A percentile compares a stretch with the other conserved stretches of the same genome.
Evolutionary conservation across 1,140 invertebrate genomes (phyloP).

Genomic region (Ylistrum balloti): DNA sequence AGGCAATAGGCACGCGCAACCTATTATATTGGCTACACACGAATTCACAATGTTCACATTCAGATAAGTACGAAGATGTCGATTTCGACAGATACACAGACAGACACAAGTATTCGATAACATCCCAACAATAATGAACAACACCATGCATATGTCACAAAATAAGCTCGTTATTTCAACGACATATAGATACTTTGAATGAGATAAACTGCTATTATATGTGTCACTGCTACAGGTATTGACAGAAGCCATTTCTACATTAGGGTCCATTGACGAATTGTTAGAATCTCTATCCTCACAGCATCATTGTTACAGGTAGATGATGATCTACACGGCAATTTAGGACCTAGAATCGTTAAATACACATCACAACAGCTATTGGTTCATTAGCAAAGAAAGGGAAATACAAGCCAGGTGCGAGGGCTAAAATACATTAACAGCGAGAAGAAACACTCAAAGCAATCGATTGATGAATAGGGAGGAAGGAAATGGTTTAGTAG

Average conservation of each 20-base stretch:
- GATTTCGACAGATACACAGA: constrained; percentile 47
- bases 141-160: constrained; percentile 47
- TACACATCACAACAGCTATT: not conserved
- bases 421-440: not conserved
- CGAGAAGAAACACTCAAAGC: too few relatives aligned
- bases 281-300: not conserved
- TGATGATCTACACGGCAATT: too few relatives aligned
- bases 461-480: too few relatives aligned
- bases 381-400: not conserved
- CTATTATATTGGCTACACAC: constrained; percentile 44
- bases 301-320: not conserved
- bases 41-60: constrained; percentile 49
- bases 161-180: not conserved
- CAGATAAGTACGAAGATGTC: constrained; percentile 48
- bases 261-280: not conserved
- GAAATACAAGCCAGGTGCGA: not conserved
- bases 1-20: constrained; percentile 48
- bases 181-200: not conserved
- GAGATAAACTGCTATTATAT: not conserved
- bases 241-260: not conserved
- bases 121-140: constrained; percentile 45
- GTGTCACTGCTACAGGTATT: not conserved
- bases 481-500: too few relatives aligned
- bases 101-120: constrained; percentile 31
- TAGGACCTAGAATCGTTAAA: too few relatives aligned